phyloP scores from a whole-genome alignment of 2,113 vertebrate genomes.

The Petromus typicus region DNA sequence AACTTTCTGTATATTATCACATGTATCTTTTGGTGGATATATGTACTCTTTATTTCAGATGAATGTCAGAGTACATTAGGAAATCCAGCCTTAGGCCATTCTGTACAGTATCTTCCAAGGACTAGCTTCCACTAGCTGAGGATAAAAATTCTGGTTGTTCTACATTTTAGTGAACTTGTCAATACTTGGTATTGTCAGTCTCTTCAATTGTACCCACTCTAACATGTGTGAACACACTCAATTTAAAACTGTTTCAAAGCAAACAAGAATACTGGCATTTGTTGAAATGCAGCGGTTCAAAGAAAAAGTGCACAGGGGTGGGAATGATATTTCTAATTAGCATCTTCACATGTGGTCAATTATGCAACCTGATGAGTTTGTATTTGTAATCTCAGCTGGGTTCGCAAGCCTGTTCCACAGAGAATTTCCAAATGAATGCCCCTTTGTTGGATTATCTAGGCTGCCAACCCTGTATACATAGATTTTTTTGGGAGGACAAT shows the following conservation, averaged over 20 bases:
- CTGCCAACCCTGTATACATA: accelerated
- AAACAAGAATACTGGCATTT: neutral
- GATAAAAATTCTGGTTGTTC: neutral
- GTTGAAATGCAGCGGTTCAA: neutral
- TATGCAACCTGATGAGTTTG: neutral
- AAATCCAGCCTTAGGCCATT: neutral
- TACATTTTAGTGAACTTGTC: neutral
- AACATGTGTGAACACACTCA: neutral
- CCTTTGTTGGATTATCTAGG: neutral
- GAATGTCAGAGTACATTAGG: neutral
- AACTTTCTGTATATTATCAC: neutral
- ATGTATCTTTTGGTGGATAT: neutral
- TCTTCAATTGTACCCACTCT: neutral
- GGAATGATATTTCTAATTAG: neutral
- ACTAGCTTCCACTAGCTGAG: neutral
- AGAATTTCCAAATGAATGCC: neutral
- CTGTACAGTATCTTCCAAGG: neutral
- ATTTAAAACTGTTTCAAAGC: neutral
- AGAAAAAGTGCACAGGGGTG: neutral
- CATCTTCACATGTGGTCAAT: neutral
- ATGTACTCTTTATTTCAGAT: neutral
- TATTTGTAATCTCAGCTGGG: neutral
- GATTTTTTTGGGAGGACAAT: neutral
- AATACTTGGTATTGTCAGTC: neutral
- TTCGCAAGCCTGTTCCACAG: neutral